Evolutionary conservation across 92 coral and sea anemone species (phyloP).

Genomic region (Phenganax stokvisi): DNA sequence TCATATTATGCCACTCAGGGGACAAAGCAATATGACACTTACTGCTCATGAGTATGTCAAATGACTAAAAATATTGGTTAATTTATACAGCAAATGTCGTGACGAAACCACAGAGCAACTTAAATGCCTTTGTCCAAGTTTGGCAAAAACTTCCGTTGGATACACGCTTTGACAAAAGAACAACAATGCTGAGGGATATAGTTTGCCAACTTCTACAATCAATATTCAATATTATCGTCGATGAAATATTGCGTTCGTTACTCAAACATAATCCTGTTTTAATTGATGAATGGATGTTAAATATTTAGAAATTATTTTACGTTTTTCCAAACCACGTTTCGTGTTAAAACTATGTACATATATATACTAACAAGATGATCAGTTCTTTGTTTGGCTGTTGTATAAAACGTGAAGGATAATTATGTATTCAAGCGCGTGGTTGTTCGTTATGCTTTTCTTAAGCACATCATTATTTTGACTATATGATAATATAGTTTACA

Average conservation of each 20-base stretch:
- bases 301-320: neutral
- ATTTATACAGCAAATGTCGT: conserved; percentile 2
- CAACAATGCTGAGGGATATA: neutral
- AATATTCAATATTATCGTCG: neutral
- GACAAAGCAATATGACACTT: conserved; percentile 7
- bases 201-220: neutral
- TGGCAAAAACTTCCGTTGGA: neutral
- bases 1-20: neutral
- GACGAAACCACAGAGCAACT: neutral
- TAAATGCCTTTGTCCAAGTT: conserved; percentile 1
- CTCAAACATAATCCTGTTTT: neutral
- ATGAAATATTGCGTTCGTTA: neutral
- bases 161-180: neutral
- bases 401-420: no score
- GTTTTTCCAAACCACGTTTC: neutral
- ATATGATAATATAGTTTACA: no score
- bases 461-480: no score
- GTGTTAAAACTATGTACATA: neutral
- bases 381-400: no score
- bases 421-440: no score
- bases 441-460: no score
- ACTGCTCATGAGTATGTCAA: neutral
- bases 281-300: conserved; percentile 19
- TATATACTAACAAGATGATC: no score
- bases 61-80: neutral